Conservation (phyloP, 2,797 vertebrate genomes). For the Nannoperca australis region DNA sequence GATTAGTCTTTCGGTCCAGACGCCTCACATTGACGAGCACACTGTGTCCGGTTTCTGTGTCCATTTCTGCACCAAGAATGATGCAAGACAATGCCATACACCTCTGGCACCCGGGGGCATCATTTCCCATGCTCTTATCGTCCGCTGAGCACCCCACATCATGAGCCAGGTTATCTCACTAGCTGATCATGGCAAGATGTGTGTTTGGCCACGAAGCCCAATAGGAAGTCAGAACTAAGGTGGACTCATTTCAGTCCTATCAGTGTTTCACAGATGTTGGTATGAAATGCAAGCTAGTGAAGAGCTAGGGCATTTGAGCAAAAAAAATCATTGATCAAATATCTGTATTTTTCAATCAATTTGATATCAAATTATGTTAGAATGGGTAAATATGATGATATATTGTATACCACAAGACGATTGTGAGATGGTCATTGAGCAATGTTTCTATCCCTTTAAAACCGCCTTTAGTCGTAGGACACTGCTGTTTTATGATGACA, state of each 20-base stretch:
- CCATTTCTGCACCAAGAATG: conserved; percentile 51
- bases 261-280: conserved; percentile 10
- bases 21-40: conserved; percentile 40
- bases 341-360: neutral
- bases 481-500: neutral
- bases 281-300: neutral
- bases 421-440: neutral
- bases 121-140: conserved; percentile 54
- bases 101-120: conserved; percentile 40
- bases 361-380: neutral
- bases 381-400: neutral
- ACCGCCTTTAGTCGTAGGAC: neutral
- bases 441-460: neutral
- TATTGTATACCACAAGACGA: neutral
- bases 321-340: no score
- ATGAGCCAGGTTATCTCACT: conserved; percentile 33
- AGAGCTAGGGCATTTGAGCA: neutral
- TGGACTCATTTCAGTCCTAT: neutral
- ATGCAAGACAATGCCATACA: conserved; percentile 68
- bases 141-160: conserved; percentile 25
- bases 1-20: conserved; percentile 65
- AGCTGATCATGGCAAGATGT: conserved; percentile 22
- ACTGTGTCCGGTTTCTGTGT: conserved; percentile 32
- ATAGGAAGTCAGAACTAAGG: conserved; percentile 4
- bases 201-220: conserved; percentile 20